Evolutionary conservation across 1,140 invertebrate species (phyloP), one percentile per base, ranked within the genome.

Genomic region (Drosophila pseudoananassae): DNA sequence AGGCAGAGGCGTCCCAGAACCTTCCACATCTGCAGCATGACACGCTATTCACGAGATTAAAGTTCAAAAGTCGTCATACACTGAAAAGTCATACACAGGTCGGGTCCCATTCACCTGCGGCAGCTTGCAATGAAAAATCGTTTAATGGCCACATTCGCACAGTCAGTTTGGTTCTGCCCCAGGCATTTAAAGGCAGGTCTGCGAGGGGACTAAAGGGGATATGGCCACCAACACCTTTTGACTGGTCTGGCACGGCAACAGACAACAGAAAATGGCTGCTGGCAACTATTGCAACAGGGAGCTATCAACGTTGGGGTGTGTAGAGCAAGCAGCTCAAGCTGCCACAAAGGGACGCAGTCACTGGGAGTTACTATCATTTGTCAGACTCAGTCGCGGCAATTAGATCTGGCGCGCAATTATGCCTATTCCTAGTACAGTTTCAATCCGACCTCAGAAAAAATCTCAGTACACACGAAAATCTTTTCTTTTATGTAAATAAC

Each of bases 51-150:
- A 56, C 61, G 45, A 78, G 52, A 65, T 83, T 87, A 83, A 78
- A 88, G 78, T 52, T 33, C 51, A 71, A 65, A 83, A 78, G 83
- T 83, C 83, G 76, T 71, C 55, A 71, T 83, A 83, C 71, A 75
- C 58, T 72, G 33, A 72, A 78, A 76, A 78, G 70, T 75, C 59
- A 74, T 59, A 85, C 56, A 47, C 50, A 61, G 36, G 17, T 33
- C 40, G 38, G 15, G 47, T 47, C 63, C 50, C 46, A 76, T 83
- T 79, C 76, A 88, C 83, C 84, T 88, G 83, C 83, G 84, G 83
- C 83, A 88, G 83, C 83, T 83, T 88, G 81, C 90, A 76, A 87
- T 90, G 89, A 91, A 91, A 91, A 91, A 91, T 91, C 90, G 90
- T 78, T 91, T 91, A 91, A 91, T 91, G 85, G 85, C 90, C 90